Conservation (phyloP, 2,113 vertebrate genomes). For the Coregonus clupeaformis region DNA sequence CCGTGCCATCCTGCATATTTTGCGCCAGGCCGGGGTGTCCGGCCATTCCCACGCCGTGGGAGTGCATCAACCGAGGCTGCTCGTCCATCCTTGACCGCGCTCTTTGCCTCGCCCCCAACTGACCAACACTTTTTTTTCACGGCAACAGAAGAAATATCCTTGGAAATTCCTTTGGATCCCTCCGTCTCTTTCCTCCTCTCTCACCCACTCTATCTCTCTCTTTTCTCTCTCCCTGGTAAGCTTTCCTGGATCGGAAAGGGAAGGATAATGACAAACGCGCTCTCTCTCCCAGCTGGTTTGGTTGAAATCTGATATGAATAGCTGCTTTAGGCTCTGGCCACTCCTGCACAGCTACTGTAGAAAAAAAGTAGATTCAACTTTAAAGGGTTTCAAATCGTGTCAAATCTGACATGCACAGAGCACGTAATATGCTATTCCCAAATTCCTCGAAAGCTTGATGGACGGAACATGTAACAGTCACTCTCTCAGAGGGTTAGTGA, state of each 20-base stretch:
- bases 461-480: constrained; percentile 45
- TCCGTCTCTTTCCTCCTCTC: constrained; percentile 57
- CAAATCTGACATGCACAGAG: constrained; percentile 61
- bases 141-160: constrained; percentile 71
- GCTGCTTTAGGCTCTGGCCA: constrained; percentile 75
- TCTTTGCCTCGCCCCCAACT: constrained; percentile 71
- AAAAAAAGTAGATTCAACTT: constrained; percentile 57
- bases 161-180: constrained; percentile 75
- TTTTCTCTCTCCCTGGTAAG: constrained; percentile 54
- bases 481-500: constrained; percentile 50
- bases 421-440: constrained; percentile 42
- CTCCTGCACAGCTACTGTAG: constrained; percentile 72
- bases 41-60: constrained; percentile 94
- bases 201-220: constrained; percentile 18
- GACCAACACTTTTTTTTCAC: constrained; percentile 51
- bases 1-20: constrained; percentile 93
- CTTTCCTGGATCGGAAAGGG: constrained; percentile 70
- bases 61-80: constrained; percentile 95
- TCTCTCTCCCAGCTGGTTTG: constrained; percentile 68
- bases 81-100: constrained; percentile 88
- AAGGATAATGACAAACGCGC: constrained; percentile 66
- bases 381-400: constrained; percentile 66
- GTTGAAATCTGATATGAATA: constrained; percentile 80
- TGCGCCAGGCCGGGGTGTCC: constrained; percentile 96
- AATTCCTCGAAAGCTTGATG: constrained; percentile 40